phyloP scores from a whole-genome alignment of 1,140 invertebrate genomes.

The Drosophila rufa region DNA sequence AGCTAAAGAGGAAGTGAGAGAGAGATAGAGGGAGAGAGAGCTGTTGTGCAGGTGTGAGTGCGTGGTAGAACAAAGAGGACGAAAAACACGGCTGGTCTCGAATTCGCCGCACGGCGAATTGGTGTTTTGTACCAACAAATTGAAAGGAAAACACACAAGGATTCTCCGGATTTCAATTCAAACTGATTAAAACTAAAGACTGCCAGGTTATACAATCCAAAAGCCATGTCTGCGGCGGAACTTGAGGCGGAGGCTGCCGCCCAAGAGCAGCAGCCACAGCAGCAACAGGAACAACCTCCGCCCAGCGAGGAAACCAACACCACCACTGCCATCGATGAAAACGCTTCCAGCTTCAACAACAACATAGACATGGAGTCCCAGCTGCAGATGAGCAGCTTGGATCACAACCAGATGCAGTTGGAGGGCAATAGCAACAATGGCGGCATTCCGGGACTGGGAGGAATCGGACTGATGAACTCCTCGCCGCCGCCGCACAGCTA shows the following conservation, averaged over 20 bases:
- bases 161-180: slow-evolving; percentile 5
- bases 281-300: slow-evolving; percentile 27
- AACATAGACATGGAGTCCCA: slow-evolving; percentile 50
- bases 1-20: background rate
- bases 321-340: slow-evolving; percentile 66
- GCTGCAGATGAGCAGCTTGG: slow-evolving; percentile 39
- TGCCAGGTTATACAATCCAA: slow-evolving; percentile 32
- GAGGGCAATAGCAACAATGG: slow-evolving; percentile 55
- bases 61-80: slow-evolving; percentile 48
- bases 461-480: slow-evolving; percentile 73
- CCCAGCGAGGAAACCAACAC: slow-evolving; percentile 46
- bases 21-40: slow-evolving; percentile 6
- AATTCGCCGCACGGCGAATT: slow-evolving; percentile 37
- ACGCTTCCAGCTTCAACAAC: slow-evolving; percentile 41
- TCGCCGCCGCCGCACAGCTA: slow-evolving; percentile 83
- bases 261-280: slow-evolving; percentile 59
- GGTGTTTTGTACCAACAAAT: slow-evolving; percentile 13
- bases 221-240: slow-evolving; percentile 68
- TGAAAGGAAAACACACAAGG: slow-evolving; percentile 30
- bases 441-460: slow-evolving; percentile 52
- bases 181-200: slow-evolving; percentile 55
- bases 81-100: slow-evolving; percentile 30
- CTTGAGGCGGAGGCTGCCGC: slow-evolving; percentile 65
- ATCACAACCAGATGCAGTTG: slow-evolving; percentile 41
- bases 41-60: slow-evolving; percentile 28